These are phyloP conservation scores for Oreochromis mossambicus DNA, from an alignment of 2,797 vertebrate species.

Conservation along the genomic window DNA sequence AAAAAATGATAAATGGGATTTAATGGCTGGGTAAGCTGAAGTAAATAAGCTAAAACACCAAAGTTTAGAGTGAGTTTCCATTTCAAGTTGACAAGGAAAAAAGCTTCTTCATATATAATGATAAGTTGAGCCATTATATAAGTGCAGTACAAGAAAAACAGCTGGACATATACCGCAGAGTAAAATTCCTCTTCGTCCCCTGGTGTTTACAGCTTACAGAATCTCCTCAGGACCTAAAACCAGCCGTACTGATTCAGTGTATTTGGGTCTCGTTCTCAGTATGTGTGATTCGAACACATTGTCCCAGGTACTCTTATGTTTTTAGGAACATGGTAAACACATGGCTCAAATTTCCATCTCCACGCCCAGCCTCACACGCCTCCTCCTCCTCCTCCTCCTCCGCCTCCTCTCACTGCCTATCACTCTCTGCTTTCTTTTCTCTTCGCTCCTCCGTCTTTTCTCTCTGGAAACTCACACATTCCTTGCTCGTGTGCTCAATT, in stretches of 20 bases:
- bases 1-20: neutral
- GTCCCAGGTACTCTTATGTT: slow-evolving; percentile 50
- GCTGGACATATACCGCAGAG: neutral
- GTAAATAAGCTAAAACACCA: neutral
- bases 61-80: neutral
- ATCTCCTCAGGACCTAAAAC: neutral
- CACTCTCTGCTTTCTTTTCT: neutral
- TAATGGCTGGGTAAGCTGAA: neutral
- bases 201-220: neutral
- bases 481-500: slow-evolving; percentile 3
- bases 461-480: slow-evolving; percentile 43
- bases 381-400: neutral
- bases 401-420: neutral
- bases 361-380: neutral
- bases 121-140: neutral
- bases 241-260: neutral
- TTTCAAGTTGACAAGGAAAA: neutral
- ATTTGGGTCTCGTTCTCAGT: slow-evolving; percentile 1
- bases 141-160: neutral
- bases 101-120: neutral
- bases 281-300: slow-evolving; percentile 51
- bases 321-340: slow-evolving; percentile 64
- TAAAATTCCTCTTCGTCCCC: neutral
- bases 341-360: slow-evolving; percentile 59
- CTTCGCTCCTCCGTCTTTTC: neutral